Percentiles rank a stretch among this genome's conserved stretches.
Conservation (phyloP, 53 echinoderm and acorn worm genomes). For the Stichopus horrens region DNA sequence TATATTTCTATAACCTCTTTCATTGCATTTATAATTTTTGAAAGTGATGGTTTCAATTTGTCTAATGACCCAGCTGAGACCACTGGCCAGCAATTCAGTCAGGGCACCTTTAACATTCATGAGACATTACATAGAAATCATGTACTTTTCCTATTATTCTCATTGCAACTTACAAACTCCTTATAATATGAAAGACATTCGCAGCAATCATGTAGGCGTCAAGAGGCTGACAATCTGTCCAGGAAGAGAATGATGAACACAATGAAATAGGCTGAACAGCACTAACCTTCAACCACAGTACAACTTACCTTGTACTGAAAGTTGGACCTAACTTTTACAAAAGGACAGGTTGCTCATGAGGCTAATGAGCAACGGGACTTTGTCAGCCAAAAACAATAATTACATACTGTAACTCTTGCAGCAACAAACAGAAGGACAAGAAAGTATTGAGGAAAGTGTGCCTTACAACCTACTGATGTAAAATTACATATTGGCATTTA, state of each 20-base stretch:
- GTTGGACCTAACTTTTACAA: not conserved
- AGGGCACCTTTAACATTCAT: constrained; percentile 2
- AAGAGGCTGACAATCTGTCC: constrained; percentile 75
- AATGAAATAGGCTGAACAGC: constrained; percentile 50
- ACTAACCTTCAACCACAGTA: not conserved
- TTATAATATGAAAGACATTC: constrained; percentile 61
- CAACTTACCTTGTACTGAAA: constrained; percentile 4
- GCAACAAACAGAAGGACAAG: not conserved
- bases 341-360: not conserved
- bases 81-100: too few relatives aligned
- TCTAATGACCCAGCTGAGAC: too few relatives aligned
- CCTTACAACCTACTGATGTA: too few relatives aligned
- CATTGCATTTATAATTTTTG: too few relatives aligned
- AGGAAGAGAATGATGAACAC: constrained; percentile 68
- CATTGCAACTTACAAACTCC: constrained; percentile 91
- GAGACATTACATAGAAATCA: constrained; percentile 12
- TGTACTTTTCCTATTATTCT: constrained; percentile 49
- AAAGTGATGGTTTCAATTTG: too few relatives aligned
- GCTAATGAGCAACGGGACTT: not conserved
- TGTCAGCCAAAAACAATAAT: not conserved
- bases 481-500: too few relatives aligned
- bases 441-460: not conserved
- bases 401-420: not conserved
- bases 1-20: too few relatives aligned
- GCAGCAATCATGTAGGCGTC: constrained; percentile 50